phyloP scores from a whole-genome alignment of 2,888 invertebrate species.

The Hetaerina titia region DNA sequence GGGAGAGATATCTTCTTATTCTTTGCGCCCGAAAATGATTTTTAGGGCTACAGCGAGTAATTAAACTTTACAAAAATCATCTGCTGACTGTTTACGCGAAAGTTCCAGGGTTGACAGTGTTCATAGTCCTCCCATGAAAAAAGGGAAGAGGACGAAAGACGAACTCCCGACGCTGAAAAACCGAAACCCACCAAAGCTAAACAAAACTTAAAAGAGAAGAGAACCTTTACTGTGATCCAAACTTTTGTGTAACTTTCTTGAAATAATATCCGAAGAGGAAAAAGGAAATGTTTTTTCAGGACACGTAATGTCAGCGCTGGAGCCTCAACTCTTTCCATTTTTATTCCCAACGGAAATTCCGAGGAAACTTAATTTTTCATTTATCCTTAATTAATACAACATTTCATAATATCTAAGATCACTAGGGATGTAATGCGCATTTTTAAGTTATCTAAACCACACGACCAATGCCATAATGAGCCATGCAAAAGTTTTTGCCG shows the following conservation, averaged over 20 bases:
- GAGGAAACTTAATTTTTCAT: no score
- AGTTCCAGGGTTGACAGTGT: neutral
- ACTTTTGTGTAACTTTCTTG: slow-evolving; percentile 24
- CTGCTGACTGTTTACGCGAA: neutral
- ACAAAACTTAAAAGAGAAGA: slow-evolving; percentile 7
- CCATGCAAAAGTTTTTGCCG: no score
- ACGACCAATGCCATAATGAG: no score
- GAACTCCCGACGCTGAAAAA: neutral
- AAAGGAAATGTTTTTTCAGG: neutral
- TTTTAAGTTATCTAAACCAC: no score
- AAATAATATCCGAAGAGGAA: slow-evolving; percentile 7
- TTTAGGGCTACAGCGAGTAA: neutral
- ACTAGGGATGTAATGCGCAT: no score
- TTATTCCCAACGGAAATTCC: no score
- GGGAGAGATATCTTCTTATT: neutral
- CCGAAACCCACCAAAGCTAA: neutral
- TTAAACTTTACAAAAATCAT: slow-evolving; percentile 8
- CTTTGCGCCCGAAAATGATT: neutral
- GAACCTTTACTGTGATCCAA: neutral
- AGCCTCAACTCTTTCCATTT: neutral
- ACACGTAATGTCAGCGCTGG: neutral
- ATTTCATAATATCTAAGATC: no score
- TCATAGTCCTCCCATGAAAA: neutral
- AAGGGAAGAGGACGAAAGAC: neutral
- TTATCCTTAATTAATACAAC: no score